Conservation (phyloP, 2,797 vertebrate genomes). For the Erpetoichthys calabaricus region DNA sequence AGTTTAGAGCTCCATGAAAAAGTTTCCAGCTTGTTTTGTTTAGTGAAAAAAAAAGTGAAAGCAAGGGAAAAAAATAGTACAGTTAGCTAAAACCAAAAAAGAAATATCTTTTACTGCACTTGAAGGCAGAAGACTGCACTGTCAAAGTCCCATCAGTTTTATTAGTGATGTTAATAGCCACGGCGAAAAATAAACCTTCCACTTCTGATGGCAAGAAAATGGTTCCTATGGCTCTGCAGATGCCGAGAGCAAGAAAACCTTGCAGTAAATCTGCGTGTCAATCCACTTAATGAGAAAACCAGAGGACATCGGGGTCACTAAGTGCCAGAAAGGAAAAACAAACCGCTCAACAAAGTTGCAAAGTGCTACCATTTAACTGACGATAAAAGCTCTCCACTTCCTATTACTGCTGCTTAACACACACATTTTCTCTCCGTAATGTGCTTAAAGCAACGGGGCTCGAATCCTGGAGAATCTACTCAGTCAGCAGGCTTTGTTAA, state of each 20-base stretch:
- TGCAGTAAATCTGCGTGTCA: slow-evolving; percentile 7
- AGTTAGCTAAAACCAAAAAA: not conserved
- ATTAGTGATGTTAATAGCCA: slow-evolving; percentile 13
- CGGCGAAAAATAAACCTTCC: slow-evolving; percentile 9
- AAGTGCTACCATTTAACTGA: too few species aligned
- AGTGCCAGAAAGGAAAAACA: slow-evolving; percentile 29
- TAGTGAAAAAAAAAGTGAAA: too few species aligned
- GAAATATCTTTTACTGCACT: not conserved
- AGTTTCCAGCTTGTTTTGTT: too few species aligned
- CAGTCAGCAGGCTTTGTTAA: too few species aligned
- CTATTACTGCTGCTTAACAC: too few species aligned
- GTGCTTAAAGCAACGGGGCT: too few species aligned
- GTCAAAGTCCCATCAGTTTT: slow-evolving; percentile 3
- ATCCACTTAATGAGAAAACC: slow-evolving; percentile 33
- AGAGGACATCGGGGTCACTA: slow-evolving; percentile 20
- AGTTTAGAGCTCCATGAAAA: too few species aligned
- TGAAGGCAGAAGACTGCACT: not conserved
- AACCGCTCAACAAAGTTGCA: slow-evolving; percentile 13
- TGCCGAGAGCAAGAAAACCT: slow-evolving; percentile 19
- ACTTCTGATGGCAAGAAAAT: slow-evolving; percentile 31
- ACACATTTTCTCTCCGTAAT: too few species aligned
- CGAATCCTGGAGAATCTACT: too few species aligned
- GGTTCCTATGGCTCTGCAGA: slow-evolving; percentile 24
- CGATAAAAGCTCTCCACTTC: too few species aligned
- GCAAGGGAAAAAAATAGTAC: too few species aligned